Evolutionary conservation across 2,888 invertebrate genomes (phyloP).

Genomic region (Oasisia sp.): DNA sequence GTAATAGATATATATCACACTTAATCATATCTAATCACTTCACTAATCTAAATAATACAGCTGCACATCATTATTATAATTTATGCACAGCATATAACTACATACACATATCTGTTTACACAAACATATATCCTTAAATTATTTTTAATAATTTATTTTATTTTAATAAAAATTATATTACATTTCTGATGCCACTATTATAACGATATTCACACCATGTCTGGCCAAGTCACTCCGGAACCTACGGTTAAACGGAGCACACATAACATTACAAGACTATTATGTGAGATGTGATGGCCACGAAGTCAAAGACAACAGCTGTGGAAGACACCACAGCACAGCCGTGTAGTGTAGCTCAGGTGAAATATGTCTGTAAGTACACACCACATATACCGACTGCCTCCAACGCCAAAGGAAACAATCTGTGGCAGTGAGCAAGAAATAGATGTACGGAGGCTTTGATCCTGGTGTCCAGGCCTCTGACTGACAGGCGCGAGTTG

Average conservation of each 20-base stretch:
- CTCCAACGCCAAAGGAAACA: not conserved
- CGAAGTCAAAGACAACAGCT: not conserved
- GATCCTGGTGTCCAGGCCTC: not conserved
- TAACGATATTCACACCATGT: too few species aligned
- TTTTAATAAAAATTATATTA: too few species aligned
- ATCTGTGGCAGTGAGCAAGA: not conserved
- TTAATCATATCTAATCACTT: too few species aligned
- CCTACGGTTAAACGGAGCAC: not conserved
- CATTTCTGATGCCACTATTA: too few species aligned
- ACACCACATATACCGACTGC: not conserved
- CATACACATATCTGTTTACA: too few species aligned
- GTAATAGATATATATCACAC: too few species aligned
- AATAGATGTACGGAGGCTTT: not conserved
- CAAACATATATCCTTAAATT: too few species aligned
- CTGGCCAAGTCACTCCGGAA: too few species aligned
- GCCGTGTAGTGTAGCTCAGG: not conserved
- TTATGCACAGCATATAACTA: too few species aligned
- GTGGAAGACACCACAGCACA: not conserved
- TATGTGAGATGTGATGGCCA: not conserved
- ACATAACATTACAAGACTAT: not conserved
- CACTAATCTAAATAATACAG: too few species aligned
- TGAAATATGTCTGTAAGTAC: constrained; percentile 13
- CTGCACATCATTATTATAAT: too few species aligned
- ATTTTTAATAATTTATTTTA: too few species aligned
- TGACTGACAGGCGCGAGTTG: not conserved